Evolutionary conservation across 2,113 vertebrate species (phyloP), one percentile per base, ranked within the genome.

Genomic region (Dolichallabes microphthalmus): DNA sequence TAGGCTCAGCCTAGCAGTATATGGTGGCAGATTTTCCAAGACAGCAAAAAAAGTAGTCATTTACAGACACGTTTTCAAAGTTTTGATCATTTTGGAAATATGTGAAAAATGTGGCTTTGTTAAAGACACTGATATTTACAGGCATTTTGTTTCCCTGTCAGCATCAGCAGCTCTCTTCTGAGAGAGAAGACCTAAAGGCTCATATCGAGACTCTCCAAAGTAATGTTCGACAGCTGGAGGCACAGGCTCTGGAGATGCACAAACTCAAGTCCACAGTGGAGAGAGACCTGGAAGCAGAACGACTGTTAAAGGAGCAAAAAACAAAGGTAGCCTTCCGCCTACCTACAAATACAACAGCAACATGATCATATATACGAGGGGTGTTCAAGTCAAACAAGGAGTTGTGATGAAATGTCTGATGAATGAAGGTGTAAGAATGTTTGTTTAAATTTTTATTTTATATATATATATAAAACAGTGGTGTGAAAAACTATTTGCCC

Each of bases 291-390:
- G 94, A 97, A 91, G 90, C 94, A 45, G 97, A 98, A 91, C 96
- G 92, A 88, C 88, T 95, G 82, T 90, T 97, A 45, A 98, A 95
- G 90, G 97, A 99, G 27, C 97, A 98, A 89, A 98, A 97, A 87
- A 93, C 94, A 45, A 98, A 98, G 97, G 98, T 98, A 95, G 10
- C 19, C 8, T 32, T 58, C n/a, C 52, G 87, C 22, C 14, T 30
- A 35, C 2, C 20, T 2, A 57, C 19, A 55, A 45, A 45, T 45
- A 45, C 45, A 45, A 45, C 45, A 45, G 45, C 45, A 45, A 8
- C 45, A 8, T 8, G 7, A 7, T 8, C 6, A 45, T 45, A 45
- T 45, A 45, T 45, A 45, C 7, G 45, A 45, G 45, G 45, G 6
- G 45, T 45, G 45, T 45, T 8, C 45, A 45, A 45, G 45, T 45